Evolutionary conservation across 92 coral and sea anemone species (phyloP).

Genomic region (Virgularia gustaviana): DNA sequence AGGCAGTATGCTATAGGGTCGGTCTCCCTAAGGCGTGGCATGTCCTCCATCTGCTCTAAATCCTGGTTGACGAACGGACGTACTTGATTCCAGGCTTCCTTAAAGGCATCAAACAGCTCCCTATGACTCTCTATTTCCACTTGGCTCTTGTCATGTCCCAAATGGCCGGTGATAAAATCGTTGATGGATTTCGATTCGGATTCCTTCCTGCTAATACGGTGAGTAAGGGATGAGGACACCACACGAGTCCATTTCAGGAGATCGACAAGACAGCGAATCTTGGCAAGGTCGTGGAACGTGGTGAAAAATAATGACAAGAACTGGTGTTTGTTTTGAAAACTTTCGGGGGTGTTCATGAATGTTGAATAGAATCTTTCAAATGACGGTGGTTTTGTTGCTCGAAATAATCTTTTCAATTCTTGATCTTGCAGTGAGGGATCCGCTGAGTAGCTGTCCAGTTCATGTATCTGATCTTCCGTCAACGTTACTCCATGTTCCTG

Average conservation of each 20-base stretch:
- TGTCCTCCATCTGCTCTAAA: constrained; percentile 23
- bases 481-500: neutral
- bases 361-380: constrained; percentile 55
- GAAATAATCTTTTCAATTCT: constrained; percentile 63
- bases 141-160: constrained; percentile 14
- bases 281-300: constrained; percentile 50
- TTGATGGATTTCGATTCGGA: constrained; percentile 57
- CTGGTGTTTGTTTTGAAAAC: constrained; percentile 53
- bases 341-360: constrained; percentile 47
- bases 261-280: constrained; percentile 55
- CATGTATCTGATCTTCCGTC: constrained; percentile 59
- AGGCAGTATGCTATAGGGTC: constrained; percentile 70
- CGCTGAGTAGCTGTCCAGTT: constrained; percentile 48
- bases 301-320: constrained; percentile 80
- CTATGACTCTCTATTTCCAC: constrained; percentile 35
- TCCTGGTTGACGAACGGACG: constrained; percentile 53
- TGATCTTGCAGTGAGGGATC: constrained; percentile 46
- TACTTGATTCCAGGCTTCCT: constrained; percentile 68
- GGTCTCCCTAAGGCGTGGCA: constrained; percentile 69
- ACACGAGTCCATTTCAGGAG: constrained; percentile 72
- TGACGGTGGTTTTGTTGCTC: constrained; percentile 61
- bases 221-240: constrained; percentile 60
- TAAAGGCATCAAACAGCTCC: constrained; percentile 62
- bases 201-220: constrained; percentile 68
- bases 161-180: constrained; percentile 60